Percentiles rank a stretch among this genome's conserved stretches.
Evolutionary conservation across 53 echinoderm and acorn worm genomes (phyloP).

Genomic region (Henricia sp.): DNA sequence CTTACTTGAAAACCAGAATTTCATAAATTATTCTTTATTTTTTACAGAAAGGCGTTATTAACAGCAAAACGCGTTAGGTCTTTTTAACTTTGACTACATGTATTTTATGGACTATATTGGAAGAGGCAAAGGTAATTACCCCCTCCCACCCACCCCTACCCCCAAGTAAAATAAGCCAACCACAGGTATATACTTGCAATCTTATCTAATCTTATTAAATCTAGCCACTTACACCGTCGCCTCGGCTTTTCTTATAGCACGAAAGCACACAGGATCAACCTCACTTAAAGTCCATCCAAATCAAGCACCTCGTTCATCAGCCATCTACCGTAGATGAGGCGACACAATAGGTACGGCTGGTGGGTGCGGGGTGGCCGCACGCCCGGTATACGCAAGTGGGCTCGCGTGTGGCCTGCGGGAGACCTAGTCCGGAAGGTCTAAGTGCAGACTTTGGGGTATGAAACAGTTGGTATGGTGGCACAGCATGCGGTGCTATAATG

Average conservation of each 20-base stretch:
- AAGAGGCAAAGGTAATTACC: too few species aligned
- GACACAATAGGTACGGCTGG: conserved; percentile 10
- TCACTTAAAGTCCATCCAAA: conserved; percentile 44
- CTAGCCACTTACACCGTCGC: too few species aligned
- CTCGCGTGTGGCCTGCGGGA: conserved; percentile 3
- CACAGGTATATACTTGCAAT: too few species aligned
- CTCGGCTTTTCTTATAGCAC: not conserved
- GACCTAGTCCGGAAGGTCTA: conserved; percentile 18
- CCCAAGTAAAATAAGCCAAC: too few species aligned
- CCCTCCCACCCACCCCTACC: too few species aligned
- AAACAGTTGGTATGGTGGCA: not conserved
- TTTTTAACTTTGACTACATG: too few species aligned
- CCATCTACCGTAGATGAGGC: conserved; percentile 42
- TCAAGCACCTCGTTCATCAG: conserved; percentile 42
- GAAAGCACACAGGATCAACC: not conserved
- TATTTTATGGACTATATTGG: too few species aligned
- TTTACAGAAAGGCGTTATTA: too few species aligned
- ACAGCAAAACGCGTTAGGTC: too few species aligned
- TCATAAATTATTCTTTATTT: too few species aligned
- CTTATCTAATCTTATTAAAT: too few species aligned
- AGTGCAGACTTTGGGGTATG: not conserved
- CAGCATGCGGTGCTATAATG: not conserved
- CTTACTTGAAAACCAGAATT: too few species aligned
- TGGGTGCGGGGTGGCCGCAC: not conserved
- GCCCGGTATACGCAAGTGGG: conserved; percentile 12